These are phyloP conservation scores for Timandra comae DNA, from an alignment of 2,888 invertebrate species.

Conservation along the genomic window DNA sequence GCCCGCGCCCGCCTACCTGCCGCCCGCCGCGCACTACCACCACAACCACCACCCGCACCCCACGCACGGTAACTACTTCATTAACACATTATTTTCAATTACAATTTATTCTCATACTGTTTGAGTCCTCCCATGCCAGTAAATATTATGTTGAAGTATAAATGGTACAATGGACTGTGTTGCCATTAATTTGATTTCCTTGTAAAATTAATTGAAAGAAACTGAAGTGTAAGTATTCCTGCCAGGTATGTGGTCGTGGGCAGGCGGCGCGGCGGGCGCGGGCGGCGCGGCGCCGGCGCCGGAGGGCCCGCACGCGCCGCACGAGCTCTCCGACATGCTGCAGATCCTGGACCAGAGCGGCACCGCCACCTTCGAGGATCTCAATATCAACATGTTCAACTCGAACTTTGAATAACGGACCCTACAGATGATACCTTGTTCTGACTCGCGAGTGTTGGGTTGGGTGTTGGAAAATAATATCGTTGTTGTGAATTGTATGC, in stretches of 20 bases:
- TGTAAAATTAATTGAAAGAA: no score
- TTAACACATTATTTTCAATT: no score
- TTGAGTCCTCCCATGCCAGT: no score
- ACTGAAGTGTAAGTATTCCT: no score
- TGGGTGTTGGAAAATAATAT: background rate
- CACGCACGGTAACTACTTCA: background rate
- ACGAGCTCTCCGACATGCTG: slow-evolving; percentile 93
- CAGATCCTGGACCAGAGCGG: slow-evolving; percentile 93
- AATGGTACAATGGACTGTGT: no score
- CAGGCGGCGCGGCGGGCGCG: slow-evolving; percentile 66
- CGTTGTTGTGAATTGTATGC: slow-evolving; percentile 4
- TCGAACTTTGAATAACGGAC: slow-evolving; percentile 72
- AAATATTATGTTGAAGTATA: no score
- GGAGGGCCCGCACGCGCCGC: slow-evolving; percentile 73
- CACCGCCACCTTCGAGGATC: slow-evolving; percentile 89
- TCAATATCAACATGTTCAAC: slow-evolving; percentile 93
- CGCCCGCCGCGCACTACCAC: slow-evolving; percentile 40
- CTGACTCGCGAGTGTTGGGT: background rate
- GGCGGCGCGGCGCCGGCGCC: slow-evolving; percentile 35
- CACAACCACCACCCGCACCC: slow-evolving; percentile 18
- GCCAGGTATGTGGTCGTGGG: slow-evolving; percentile 90
- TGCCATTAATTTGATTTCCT: no score
- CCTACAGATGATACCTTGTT: slow-evolving; percentile 11
- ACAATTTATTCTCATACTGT: no score
- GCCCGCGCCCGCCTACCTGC: slow-evolving; percentile 80